phyloP scores from a whole-genome alignment of 2,888 invertebrate species.

The Troilus luridus region DNA sequence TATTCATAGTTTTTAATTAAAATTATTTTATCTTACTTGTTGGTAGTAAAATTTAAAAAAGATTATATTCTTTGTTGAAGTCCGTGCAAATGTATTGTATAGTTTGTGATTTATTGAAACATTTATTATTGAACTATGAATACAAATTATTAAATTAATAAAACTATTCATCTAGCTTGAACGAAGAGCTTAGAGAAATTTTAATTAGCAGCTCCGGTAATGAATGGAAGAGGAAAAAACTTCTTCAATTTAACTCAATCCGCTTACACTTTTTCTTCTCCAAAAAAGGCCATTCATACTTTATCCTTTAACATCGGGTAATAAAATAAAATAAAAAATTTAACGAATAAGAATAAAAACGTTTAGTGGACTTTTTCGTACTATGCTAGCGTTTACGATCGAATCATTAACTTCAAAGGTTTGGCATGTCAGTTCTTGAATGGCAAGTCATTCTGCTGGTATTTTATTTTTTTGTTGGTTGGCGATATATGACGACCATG shows the following conservation, averaged over 20 bases:
- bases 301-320: background rate
- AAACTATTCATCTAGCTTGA: background rate
- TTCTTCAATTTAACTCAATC: background rate
- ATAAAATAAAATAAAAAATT: background rate
- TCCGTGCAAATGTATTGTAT: too few relatives aligned
- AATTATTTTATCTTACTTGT: too few relatives aligned
- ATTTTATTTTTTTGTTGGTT: too few relatives aligned
- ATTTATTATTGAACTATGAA: background rate
- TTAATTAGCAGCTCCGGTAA: background rate
- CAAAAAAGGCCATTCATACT: background rate
- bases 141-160: background rate
- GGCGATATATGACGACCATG: too few relatives aligned
- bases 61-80: too few relatives aligned
- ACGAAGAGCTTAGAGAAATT: background rate
- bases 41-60: too few relatives aligned
- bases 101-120: background rate
- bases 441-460: too few relatives aligned
- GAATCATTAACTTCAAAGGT: too few relatives aligned
- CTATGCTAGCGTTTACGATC: too few relatives aligned
- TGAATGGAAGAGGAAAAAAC: slow-evolving; percentile 1
- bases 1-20: too few relatives aligned
- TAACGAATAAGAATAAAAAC: background rate
- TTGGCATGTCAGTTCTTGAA: too few relatives aligned
- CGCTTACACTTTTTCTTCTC: background rate
- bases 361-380: background rate